These are phyloP conservation scores for Tenebrio molitor DNA, from an alignment of 1,140 invertebrate genomes.

Conservation along the genomic window DNA sequence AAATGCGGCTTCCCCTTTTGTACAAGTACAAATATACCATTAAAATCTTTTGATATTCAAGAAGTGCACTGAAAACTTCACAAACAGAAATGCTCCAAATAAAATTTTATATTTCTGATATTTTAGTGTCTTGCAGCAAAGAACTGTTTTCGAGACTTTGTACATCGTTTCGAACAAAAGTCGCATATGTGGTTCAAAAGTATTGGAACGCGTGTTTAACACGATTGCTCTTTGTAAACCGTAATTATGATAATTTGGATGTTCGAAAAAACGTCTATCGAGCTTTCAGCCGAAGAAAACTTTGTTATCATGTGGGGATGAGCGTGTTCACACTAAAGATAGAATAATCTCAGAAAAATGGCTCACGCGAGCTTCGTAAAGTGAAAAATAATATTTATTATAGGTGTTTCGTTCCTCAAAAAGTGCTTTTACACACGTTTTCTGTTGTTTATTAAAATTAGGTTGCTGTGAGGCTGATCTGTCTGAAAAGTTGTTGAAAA, in stretches of 20 bases:
- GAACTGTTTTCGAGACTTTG: too few relatives aligned
- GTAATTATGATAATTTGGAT: constrained; percentile 20
- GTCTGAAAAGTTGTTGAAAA: background rate
- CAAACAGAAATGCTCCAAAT: too few relatives aligned
- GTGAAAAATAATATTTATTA: constrained; percentile 38
- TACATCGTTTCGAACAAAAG: too few relatives aligned
- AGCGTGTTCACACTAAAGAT: constrained; percentile 35
- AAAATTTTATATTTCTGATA: too few relatives aligned
- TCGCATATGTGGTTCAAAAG: too few relatives aligned
- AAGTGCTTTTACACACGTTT: background rate
- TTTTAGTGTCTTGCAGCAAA: too few relatives aligned
- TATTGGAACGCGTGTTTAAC: background rate
- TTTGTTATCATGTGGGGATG: constrained; percentile 22
- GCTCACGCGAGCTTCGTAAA: constrained; percentile 34
- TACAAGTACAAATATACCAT: too few relatives aligned
- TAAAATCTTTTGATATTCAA: too few relatives aligned
- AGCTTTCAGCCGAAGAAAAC: constrained; percentile 27
- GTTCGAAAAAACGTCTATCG: background rate
- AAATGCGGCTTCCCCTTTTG: too few relatives aligned
- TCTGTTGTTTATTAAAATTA: constrained; percentile 22
- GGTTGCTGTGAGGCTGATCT: background rate
- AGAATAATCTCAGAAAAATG: constrained; percentile 26
- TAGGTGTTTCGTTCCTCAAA: constrained; percentile 24
- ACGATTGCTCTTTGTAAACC: background rate
- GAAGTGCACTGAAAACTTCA: too few relatives aligned